Base-by-base conservation (phyloP, 2,888 invertebrate genomes). In the Thyatira batis region DNA sequence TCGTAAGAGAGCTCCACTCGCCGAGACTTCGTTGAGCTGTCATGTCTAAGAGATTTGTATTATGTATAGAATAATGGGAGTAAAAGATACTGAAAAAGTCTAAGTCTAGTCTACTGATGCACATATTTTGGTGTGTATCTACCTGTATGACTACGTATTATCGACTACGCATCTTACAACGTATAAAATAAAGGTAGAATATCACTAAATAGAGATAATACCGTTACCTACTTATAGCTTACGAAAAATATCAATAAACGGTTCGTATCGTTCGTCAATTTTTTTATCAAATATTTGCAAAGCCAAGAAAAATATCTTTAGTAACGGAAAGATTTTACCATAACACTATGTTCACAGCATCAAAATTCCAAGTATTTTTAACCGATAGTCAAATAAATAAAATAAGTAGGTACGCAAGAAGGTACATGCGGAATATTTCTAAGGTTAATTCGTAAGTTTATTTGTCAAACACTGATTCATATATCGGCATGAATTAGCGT, bases 401-500 rank as follows among this genome's bases (percentile, higher is more conserved):
- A 17, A 17, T 17, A 46, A 13, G 11, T 23, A 20, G 3, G 25
- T 28, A 11, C 28, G 27, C 23, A 48, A 48, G 27, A 20, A 48
- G 17, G 17, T 23, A 13, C 17, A 20, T 48, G n/a, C n/a, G n/a
- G n/a, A 27, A 13, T 17, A 46, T 46, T 6, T 27, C 11, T 21
- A 45, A 21, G 27, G 46, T 10, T n/a, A 46, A 27, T 17, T 17
- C 46, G 20, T 25, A 28, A 25, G 17, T 46, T 20, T 48, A 28
- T 48, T 48, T 48, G 27, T 11, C 27, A 27, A 17, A 48, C 48
- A 28, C 27, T 48, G 48, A 48, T 48, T 48, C 48, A 48, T 52
- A 51, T 39, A 17, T 39, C 17, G 39, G 17, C 17, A 39, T 51
- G 56, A 77, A 78, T 80, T 80, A 78, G 65, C 80, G 67, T 51